Base-by-base conservation (phyloP, 2,888 invertebrate genomes). In the Heliothis peltigera region DNA sequence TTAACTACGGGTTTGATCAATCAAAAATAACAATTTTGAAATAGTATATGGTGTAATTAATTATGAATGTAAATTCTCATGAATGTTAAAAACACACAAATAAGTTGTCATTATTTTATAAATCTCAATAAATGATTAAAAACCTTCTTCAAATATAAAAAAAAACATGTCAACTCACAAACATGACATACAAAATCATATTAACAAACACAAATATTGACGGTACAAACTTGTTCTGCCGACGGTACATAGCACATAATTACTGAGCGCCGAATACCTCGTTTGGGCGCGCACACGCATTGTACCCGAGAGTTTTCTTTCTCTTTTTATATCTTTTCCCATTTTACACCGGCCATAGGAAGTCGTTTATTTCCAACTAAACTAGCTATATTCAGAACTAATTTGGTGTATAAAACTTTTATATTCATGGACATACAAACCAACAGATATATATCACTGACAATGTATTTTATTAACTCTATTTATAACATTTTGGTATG, bases 361-460 rank as follows among this genome's bases (percentile, higher is more conserved):
- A 94, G 94, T 91, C 89, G 86, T 92, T 90, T 85, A 84, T 85
- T 87, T 83, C 81, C 75, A 82, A 74, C 75, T 75, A 82, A 80
- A 83, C 83, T 76, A 52, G 76, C 60, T 84, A 79, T 84, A 84
- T 91, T 91, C 91, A 82, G 92, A 92, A 93, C 91, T 90, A 91
- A 92, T 92, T 92, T 91, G 87, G 84, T 87, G 85, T 84, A 90
- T 90, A 89, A 89, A 89, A 90, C 77, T 84, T 88, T 87, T 89
- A 87, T 88, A 86, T 84, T n/a, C n/a, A n/a, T 85, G 83, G 82
- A 73, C 65, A 58, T 83, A 84, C 58, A 76, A 84, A 87, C 77
- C 71, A 80, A 83, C 72, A 80, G 77, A 76, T 82, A 83, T 82
- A 79, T 81, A 80, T 83, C 85, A 77, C 81, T 87, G 86, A 87